Base-by-base conservation (phyloP, 2,797 vertebrate species). In the Catamblyrhynchus diadema region DNA sequence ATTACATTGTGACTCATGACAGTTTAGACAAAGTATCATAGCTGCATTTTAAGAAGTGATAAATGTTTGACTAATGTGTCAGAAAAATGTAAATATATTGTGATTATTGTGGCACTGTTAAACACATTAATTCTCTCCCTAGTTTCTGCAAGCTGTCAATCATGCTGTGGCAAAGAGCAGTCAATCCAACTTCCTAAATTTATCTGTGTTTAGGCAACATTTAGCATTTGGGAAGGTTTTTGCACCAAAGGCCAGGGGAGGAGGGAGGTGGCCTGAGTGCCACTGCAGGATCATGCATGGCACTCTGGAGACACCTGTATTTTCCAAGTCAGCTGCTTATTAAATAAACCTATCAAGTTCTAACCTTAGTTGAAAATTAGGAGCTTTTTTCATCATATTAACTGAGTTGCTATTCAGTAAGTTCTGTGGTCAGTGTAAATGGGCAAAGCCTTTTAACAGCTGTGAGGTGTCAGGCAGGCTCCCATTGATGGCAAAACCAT, bases 21-120 rank as follows among this genome's bases (percentile, higher is more conserved):
- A 96, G 93, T 95, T 97, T 95, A 97, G 95, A 97, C 94, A 96
- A 97, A 97, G 95, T 96, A 96, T 96, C 88, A 83, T 96, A 96
- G 97, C 95, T 97, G 56, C 94, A 81, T 96, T 95, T 97, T 96
- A 96, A 96, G 95, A 95, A 95, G 93, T 94, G 97, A 97, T 97
- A 96, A 97, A 97, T 97, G 96, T 97, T 97, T 97, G 94, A 97
- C 95, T 97, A 97, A 98, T 96, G 95, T 96, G 91, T 97, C 93
- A 97, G 86, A 92, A 96, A 97, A 93, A 95, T 97, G 96, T 97
- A 97, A 97, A 98, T 97, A 97, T 95, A 95, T 96, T 96, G 90
- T 97, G 94, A 96, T 97, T 97, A 71, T 95, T 87, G 81, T 95
- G 90, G 80, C 85, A 86, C 82, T 94, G 84, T 93, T 59, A 64